These are phyloP conservation scores for Dryococelus australis DNA, from an alignment of 2,888 invertebrate genomes.

Conservation along the genomic window DNA sequence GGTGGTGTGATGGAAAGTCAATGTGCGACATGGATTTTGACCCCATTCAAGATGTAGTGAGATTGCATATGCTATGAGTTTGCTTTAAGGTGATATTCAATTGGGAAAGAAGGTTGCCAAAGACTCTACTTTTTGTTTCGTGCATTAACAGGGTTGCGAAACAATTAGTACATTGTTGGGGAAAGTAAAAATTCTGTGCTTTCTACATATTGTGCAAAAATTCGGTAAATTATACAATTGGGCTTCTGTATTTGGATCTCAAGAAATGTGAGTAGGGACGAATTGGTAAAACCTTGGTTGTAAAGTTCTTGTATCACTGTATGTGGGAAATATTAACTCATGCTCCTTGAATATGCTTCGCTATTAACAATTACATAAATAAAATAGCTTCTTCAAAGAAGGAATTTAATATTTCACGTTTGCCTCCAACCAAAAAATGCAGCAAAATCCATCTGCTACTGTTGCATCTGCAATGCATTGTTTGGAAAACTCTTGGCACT, in stretches of 20 bases:
- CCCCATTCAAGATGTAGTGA: neutral
- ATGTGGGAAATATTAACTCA: constrained; percentile 2
- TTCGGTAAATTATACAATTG: neutral
- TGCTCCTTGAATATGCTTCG: constrained; percentile 10
- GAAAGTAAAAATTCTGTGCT: neutral
- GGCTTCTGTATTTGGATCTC: neutral
- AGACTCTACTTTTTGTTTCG: neutral
- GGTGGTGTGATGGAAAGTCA: neutral
- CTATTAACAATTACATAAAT: constrained; percentile 19
- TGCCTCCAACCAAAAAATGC: constrained; percentile 17
- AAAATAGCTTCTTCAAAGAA: constrained; percentile 30
- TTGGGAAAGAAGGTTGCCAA: neutral
- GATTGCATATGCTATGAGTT: neutral
- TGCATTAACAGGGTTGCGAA: neutral
- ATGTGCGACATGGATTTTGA: neutral
- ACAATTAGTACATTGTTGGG: neutral
- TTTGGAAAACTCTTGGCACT: neutral
- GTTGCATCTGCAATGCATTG: neutral
- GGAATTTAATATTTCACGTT: constrained; percentile 22
- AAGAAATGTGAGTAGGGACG: neutral
- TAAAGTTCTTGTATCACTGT: constrained; percentile 6
- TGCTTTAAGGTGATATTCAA: constrained; percentile 18
- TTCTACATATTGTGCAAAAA: neutral
- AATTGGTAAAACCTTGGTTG: constrained; percentile 21
- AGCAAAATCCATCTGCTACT: neutral